Conservation (phyloP, 2,797 vertebrate genomes). For the Sebastes itinus region DNA sequence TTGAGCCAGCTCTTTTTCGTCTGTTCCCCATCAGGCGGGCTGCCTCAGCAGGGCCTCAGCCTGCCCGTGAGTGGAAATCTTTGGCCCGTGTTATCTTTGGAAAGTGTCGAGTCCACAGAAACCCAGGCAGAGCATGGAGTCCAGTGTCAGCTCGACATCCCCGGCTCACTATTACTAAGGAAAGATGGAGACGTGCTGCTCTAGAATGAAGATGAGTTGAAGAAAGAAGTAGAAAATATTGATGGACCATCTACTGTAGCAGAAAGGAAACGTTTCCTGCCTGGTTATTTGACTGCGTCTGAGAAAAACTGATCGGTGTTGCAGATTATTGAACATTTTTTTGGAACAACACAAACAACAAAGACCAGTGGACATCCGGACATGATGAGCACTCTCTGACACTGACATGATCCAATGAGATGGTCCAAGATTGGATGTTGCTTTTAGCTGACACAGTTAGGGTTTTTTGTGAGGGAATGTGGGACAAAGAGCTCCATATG, state of each 20-base stretch:
- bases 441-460: conserved; percentile 43
- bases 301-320: neutral
- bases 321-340: neutral
- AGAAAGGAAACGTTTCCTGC: conserved; percentile 2
- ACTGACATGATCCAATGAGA: conserved; percentile 14
- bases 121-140: conserved; percentile 76
- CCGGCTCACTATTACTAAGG: conserved; percentile 53
- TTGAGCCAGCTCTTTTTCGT: conserved; percentile 72
- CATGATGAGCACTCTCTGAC: conserved; percentile 26
- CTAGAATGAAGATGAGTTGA: conserved; percentile 32
- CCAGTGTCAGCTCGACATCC: conserved; percentile 80
- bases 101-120: conserved; percentile 89
- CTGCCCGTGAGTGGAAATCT: conserved; percentile 79
- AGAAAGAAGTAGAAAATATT: conserved; percentile 4
- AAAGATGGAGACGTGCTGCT: conserved; percentile 61
- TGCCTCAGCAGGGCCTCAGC: conserved; percentile 80
- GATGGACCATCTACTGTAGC: neutral
- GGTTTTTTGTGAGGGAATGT: conserved; percentile 57
- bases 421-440: conserved; percentile 9
- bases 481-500: conserved; percentile 75
- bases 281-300: neutral
- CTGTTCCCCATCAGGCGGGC: conserved; percentile 76
- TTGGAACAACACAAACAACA: conserved; percentile 1
- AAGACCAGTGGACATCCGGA: conserved; percentile 7
- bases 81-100: conserved; percentile 89